Conservation (phyloP, 2,888 invertebrate species). For the Plagodis dolabraria region DNA sequence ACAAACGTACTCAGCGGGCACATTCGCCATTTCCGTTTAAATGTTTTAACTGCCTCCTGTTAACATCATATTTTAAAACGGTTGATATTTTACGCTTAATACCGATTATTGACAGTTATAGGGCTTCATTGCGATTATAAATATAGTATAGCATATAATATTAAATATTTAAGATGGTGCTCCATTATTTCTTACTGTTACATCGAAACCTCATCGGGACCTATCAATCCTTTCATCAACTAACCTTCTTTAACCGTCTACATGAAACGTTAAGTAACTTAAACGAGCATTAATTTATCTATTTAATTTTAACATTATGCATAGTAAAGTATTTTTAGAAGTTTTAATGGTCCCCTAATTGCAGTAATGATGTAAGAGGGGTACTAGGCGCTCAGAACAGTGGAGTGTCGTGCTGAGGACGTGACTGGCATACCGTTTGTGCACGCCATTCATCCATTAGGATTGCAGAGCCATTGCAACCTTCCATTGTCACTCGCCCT, state of each 20-base stretch:
- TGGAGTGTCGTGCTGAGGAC: slow-evolving; percentile 49
- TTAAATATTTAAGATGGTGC: background rate
- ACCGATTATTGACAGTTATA: background rate
- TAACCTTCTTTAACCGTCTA: too few species aligned
- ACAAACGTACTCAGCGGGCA: background rate
- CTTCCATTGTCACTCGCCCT: slow-evolving; percentile 44
- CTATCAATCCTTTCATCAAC: too few species aligned
- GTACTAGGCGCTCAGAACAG: slow-evolving; percentile 46
- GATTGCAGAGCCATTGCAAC: slow-evolving; percentile 47
- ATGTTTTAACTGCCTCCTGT: background rate
- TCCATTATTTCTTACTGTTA: too few species aligned
- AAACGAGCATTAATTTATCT: too few species aligned
- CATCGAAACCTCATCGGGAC: background rate
- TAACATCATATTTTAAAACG: too few species aligned
- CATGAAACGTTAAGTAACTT: too few species aligned
- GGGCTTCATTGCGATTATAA: background rate
- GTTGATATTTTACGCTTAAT: background rate
- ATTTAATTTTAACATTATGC: too few species aligned
- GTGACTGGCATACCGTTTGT: slow-evolving; percentile 56
- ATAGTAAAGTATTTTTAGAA: background rate
- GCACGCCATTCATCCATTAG: slow-evolving; percentile 36
- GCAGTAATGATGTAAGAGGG: slow-evolving; percentile 49
- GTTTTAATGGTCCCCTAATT: slow-evolving; percentile 46
- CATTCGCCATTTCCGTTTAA: background rate
- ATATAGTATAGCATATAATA: background rate